Conservation (phyloP, 2,888 invertebrate species). For the Cheilosia urbana region DNA sequence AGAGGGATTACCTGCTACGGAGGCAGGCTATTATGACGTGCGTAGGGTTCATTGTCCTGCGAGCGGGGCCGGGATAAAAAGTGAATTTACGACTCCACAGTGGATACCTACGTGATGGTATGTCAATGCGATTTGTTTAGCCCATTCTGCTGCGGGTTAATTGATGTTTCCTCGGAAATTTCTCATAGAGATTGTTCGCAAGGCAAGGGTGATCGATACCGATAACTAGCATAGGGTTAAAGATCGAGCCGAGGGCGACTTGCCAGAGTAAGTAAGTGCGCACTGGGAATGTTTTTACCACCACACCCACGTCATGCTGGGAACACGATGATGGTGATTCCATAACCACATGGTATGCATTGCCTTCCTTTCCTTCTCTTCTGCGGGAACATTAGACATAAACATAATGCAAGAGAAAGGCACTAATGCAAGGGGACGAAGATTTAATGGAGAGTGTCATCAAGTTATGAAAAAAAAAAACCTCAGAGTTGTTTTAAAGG, state of each 20-base stretch:
- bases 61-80: background rate
- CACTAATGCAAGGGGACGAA: background rate
- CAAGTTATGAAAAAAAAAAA: background rate
- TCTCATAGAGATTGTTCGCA: slow-evolving; percentile 10
- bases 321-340: slow-evolving; percentile 23
- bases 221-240: slow-evolving; percentile 1
- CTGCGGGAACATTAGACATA: background rate
- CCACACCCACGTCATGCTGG: slow-evolving; percentile 19
- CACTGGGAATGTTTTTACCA: slow-evolving; percentile 19
- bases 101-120: slow-evolving; percentile 39
- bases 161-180: slow-evolving; percentile 61
- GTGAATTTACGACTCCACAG: slow-evolving; percentile 49
- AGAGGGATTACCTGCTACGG: slow-evolving; percentile 27
- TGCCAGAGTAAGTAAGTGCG: slow-evolving; percentile 15
- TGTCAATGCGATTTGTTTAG: slow-evolving; percentile 63
- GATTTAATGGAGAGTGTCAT: background rate
- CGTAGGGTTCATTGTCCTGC: slow-evolving; percentile 47
- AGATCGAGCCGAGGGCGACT: slow-evolving; percentile 12
- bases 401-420: background rate
- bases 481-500: background rate
- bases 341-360: background rate
- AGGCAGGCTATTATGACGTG: slow-evolving; percentile 13
- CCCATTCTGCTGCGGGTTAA: slow-evolving; percentile 38
- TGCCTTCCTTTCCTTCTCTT: background rate
- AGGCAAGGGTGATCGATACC: slow-evolving; percentile 28